Conservation (phyloP, 1,140 invertebrate genomes). For the Orchestia grillus region DNA sequence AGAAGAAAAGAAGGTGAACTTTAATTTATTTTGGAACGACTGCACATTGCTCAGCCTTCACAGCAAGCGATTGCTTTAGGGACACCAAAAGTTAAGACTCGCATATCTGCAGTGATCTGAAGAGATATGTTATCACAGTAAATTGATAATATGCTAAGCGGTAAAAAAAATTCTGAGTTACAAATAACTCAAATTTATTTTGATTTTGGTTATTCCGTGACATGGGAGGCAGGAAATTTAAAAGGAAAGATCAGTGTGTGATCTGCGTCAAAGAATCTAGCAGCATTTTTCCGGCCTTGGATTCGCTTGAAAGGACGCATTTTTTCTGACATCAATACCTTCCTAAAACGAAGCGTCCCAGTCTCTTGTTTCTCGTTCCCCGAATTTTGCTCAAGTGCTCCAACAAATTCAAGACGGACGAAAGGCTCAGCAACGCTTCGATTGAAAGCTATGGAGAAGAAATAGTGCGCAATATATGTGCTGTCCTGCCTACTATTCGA, state of each 20-base stretch:
- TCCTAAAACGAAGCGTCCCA: background rate
- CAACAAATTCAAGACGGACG: background rate
- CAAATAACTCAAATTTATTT: background rate
- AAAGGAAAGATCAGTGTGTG: background rate
- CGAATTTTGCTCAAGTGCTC: background rate
- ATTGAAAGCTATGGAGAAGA: background rate
- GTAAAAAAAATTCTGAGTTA: background rate
- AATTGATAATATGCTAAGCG: too few species aligned
- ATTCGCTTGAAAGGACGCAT: background rate
- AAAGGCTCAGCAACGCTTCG: background rate
- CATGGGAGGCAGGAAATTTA: background rate
- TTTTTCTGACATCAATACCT: slow-evolving; percentile 7
- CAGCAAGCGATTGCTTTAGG: background rate
- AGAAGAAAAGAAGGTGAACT: background rate
- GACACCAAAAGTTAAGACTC: background rate
- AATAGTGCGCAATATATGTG: background rate
- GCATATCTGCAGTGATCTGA: background rate
- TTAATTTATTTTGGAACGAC: background rate
- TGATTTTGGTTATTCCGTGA: background rate
- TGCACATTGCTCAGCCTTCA: background rate
- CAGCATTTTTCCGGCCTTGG: background rate
- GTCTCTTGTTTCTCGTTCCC: background rate
- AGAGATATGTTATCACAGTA: too few species aligned
- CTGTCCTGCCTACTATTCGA: background rate
- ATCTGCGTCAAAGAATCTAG: background rate